Percentiles rank a stretch among this genome's conserved stretches.
phyloP scores from a whole-genome alignment of 2,888 invertebrate species.

The Andrena hattorfiana region DNA sequence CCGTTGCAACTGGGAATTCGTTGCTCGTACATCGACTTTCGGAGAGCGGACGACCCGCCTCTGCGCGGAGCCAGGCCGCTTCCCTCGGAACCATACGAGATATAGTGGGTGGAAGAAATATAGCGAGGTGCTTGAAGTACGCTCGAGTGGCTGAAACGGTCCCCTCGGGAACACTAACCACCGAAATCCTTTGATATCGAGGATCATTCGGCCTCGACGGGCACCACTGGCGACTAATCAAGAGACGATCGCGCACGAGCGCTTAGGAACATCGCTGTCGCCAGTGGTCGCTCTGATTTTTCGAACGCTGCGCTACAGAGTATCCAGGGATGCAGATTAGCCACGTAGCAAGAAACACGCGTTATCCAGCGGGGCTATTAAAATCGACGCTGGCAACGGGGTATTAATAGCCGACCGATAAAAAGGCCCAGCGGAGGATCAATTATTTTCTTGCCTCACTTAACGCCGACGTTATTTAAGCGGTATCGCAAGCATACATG shows the following conservation, averaged over 20 bases:
- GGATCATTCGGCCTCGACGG: too few relatives aligned
- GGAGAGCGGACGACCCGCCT: background rate
- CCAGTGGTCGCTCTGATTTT: background rate
- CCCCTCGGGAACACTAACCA: too few relatives aligned
- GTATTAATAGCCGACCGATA: slow-evolving; percentile 51
- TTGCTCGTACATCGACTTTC: background rate
- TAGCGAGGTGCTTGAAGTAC: too few relatives aligned
- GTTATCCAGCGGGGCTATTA: slow-evolving; percentile 36
- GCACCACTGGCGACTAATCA: too few relatives aligned
- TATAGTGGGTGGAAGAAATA: too few relatives aligned
- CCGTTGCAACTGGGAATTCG: background rate
- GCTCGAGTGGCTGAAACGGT: too few relatives aligned
- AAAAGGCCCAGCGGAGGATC: slow-evolving; percentile 44
- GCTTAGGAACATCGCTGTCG: background rate
- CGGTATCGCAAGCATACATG: slow-evolving; percentile 10
- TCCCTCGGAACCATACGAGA: background rate
- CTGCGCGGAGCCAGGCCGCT: background rate
- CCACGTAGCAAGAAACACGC: slow-evolving; percentile 25
- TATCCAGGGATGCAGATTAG: slow-evolving; percentile 42
- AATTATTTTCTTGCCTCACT: slow-evolving; percentile 58
- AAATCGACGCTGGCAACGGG: slow-evolving; percentile 19
- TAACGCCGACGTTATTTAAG: slow-evolving; percentile 49
- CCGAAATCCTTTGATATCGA: too few relatives aligned
- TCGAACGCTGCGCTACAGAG: too few relatives aligned
- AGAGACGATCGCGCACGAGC: background rate